A percentile compares a stretch with the other conserved stretches of the same genome.
Evolutionary conservation across 1,140 invertebrate genomes (phyloP).

Genomic region (Heliconius hermathena): DNA sequence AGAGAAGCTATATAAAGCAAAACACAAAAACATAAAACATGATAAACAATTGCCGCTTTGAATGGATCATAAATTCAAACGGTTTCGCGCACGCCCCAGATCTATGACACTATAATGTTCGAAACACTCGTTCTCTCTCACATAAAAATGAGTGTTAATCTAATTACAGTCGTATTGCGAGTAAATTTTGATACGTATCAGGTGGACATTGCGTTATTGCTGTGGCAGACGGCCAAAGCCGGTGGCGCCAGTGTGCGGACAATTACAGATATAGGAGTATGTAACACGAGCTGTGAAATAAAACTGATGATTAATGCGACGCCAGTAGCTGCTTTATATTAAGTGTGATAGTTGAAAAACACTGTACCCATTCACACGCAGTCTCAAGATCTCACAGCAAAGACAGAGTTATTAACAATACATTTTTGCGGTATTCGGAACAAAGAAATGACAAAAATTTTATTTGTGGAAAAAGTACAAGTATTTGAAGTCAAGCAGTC

Average conservation of each 20-base stretch:
- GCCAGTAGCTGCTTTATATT: conserved; percentile 42
- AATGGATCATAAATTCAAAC: conserved; percentile 28
- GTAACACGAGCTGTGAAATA: conserved; percentile 63
- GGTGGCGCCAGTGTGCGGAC: conserved; percentile 63
- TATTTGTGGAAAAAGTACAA: not conserved
- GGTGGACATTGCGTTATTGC: conserved; percentile 48
- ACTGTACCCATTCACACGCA: conserved; percentile 45
- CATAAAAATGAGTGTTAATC: conserved; percentile 30
- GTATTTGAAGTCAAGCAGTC: not conserved
- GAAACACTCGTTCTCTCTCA: conserved; percentile 16
- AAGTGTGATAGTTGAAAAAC: conserved; percentile 43
- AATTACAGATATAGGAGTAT: conserved; percentile 60
- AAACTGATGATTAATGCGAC: conserved; percentile 63
- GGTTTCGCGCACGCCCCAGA: conserved; percentile 18
- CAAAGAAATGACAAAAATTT: not conserved
- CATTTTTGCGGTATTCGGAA: not conserved
- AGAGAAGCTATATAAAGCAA: conserved; percentile 19
- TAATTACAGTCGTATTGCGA: conserved; percentile 19
- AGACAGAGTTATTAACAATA: conserved; percentile 16
- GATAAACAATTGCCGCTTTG: conserved; percentile 28
- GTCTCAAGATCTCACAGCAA: conserved; percentile 31
- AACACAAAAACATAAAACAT: not conserved
- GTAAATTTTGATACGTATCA: conserved; percentile 34
- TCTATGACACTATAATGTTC: conserved; percentile 24
- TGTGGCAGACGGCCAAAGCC: conserved; percentile 67